Evolutionary conservation across 2,113 vertebrate species (phyloP).

Genomic region (Xiphophorus couchianus): DNA sequence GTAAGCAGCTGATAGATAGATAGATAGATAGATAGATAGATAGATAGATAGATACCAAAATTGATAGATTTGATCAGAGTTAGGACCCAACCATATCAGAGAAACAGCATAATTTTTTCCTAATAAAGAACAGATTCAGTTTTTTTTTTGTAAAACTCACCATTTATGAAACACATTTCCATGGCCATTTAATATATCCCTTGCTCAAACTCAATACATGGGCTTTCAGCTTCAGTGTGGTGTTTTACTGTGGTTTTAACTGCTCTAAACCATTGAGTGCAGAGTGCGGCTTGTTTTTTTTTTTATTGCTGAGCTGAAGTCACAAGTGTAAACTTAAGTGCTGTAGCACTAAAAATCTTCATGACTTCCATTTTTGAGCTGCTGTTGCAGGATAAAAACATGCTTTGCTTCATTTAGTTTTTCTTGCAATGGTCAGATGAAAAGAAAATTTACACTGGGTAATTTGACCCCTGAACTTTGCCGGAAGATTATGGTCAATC

Average conservation of each 20-base stretch:
- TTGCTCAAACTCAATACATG: conserved; percentile 10
- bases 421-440: conserved; percentile 26
- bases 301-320: conserved; percentile 19
- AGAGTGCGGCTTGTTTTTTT: conserved; percentile 1
- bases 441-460: not conserved
- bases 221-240: conserved; percentile 1
- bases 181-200: conserved; percentile 43
- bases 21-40: too few species aligned
- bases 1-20: too few species aligned
- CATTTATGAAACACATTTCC: conserved; percentile 33
- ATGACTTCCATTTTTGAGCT: not conserved
- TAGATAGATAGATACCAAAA: too few species aligned
- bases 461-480: conserved; percentile 48
- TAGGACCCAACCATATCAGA: not conserved
- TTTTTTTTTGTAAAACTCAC: conserved; percentile 9
- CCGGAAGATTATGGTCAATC: conserved; percentile 35
- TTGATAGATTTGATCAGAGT: too few species aligned
- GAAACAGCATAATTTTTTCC: not conserved
- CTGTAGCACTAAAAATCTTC: conserved; percentile 7
- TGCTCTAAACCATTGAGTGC: conserved; percentile 13
- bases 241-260: conserved; percentile 19
- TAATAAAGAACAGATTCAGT: conserved; percentile 30
- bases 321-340: conserved; percentile 2
- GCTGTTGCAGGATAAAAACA: conserved; percentile 9
- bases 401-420: conserved; percentile 8